Evolutionary conservation across 2,113 vertebrate species (phyloP), one percentile per base, ranked within the genome.

Genomic region (Heterotilapia buettikoferi): DNA sequence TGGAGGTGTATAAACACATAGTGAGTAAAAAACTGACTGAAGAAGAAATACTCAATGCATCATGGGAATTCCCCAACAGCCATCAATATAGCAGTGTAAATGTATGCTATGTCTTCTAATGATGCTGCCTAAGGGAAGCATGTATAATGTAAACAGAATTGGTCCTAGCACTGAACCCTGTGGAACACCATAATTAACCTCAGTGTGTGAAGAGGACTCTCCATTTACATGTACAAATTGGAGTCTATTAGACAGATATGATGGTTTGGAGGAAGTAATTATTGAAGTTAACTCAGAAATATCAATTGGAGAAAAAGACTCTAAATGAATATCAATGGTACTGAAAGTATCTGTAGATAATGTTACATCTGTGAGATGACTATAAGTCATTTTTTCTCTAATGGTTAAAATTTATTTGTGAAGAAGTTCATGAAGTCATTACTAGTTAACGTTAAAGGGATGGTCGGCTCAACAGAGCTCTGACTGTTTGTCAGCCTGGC

Each of bases 41-140:
- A 57, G 24, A 57, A 57, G 54, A 57, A 57, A 57, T 26, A 57
- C 54, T 0, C 24, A 26, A 24, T 57, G 54, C 54, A 57, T 57
- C 6, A 26, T 57, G 12, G 54, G 54, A 57, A 57, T 57, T 2
- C 54, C 12, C 54, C 54, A 26, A 57, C 54, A 57, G 54, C 6
- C 54, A 57, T 26, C 54, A 0, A 12, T 24, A 57, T 57, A 57
- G 54, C 54, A 26, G 54, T 26, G 54, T 0, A 5, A 57, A 57
- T 26, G 12, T 57, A 26, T 26, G 12, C 12, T 26, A 3, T 0
- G 2, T 14, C 54, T 26, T 56, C 21, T 56, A 56, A 3, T 56
- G 54, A 56, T 56, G 0, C 54, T 14, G 12, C 54, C 0, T 26
- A 57, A 57, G 0, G 1, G 6, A 57, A 26, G 21, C 54, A 56